A percentile compares a stretch with the other conserved stretches of the same genome.
These are phyloP conservation scores for Benitochromis conjunctus DNA, from an alignment of 2,113 vertebrate species.

Conservation along the genomic window DNA sequence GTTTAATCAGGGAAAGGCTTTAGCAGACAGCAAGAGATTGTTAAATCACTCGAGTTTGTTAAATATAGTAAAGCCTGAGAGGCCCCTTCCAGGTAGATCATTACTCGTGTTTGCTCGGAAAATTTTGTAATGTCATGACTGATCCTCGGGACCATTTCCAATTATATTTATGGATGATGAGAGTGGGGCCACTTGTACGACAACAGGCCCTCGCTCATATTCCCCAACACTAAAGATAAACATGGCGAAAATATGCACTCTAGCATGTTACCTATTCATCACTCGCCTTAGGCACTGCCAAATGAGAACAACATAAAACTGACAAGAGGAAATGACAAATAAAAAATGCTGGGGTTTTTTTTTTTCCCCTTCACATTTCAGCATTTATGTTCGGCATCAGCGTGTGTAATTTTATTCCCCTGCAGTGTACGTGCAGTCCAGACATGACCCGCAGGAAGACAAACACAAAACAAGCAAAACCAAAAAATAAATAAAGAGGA, in stretches of 20 bases:
- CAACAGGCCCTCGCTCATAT: background rate
- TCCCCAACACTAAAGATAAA: background rate
- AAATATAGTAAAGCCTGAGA: background rate
- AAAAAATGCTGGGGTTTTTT: background rate
- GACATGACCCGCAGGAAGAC: background rate
- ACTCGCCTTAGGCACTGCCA: background rate
- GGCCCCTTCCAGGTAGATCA: background rate
- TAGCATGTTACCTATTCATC: conserved; percentile 8
- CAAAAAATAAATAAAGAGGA: background rate
- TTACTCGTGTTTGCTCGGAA: background rate
- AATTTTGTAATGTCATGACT: background rate
- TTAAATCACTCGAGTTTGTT: background rate
- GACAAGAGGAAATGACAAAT: background rate
- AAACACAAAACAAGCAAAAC: background rate
- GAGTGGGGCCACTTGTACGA: background rate
- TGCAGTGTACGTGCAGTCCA: background rate
- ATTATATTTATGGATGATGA: background rate
- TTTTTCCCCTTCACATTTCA: background rate
- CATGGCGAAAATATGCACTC: background rate
- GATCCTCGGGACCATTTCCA: background rate
- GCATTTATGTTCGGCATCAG: background rate
- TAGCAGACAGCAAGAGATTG: background rate
- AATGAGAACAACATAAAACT: conserved; percentile 16
- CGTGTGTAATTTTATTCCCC: conserved; percentile 6
- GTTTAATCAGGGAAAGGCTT: background rate